Conservation (phyloP, 2,113 vertebrate species). For the Pitta sordida region DNA sequence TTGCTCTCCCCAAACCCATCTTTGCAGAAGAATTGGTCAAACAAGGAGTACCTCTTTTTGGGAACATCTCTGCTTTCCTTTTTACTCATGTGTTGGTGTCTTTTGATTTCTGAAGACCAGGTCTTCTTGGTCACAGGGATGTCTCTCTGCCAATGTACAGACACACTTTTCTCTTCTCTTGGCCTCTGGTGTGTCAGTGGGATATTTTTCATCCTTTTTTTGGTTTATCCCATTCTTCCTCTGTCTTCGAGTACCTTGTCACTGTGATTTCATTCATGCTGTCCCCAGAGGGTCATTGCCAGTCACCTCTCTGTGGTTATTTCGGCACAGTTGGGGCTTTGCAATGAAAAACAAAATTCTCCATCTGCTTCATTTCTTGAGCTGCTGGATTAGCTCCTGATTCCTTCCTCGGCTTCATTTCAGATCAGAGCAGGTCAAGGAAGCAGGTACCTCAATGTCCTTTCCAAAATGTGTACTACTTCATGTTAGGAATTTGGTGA, state of each 20-base stretch:
- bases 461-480: neutral
- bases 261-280: neutral
- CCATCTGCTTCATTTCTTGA: conserved; percentile 49
- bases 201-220: neutral
- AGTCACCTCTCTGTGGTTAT: conserved; percentile 35
- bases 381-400: conserved; percentile 44
- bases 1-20: neutral
- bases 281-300: neutral
- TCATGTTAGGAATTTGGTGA: neutral
- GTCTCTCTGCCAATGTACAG: neutral
- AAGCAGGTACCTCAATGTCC: neutral
- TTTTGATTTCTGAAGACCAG: neutral
- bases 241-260: neutral
- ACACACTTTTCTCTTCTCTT: neutral
- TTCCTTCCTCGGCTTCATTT: conserved; percentile 39
- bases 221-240: neutral
- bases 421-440: neutral
- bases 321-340: conserved; percentile 46
- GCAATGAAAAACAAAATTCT: conserved; percentile 52
- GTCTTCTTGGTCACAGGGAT: neutral
- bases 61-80: neutral
- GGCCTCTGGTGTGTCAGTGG: neutral
- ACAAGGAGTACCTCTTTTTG: neutral
- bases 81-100: rapidly evolving
- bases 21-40: neutral